phyloP scores from a whole-genome alignment of 2,113 vertebrate genomes.

The Rhea americana region DNA sequence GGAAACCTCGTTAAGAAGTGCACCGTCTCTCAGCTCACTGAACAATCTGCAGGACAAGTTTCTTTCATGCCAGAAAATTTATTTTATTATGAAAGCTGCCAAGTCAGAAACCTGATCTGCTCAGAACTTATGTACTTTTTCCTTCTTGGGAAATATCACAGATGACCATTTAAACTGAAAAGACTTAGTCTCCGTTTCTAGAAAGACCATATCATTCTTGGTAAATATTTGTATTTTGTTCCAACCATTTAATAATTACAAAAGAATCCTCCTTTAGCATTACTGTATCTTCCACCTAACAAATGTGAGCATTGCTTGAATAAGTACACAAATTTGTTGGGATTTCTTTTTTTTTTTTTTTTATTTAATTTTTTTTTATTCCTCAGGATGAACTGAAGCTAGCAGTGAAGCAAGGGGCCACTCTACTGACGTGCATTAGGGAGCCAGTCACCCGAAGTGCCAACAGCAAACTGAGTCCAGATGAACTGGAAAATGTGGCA shows the following conservation, averaged over 20 bases:
- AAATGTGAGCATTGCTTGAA: not conserved
- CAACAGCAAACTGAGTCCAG: conserved; percentile 83
- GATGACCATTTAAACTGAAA: not conserved
- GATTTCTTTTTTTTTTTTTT: not conserved
- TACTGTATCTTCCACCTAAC: not conserved
- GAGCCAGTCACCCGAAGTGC: conserved; percentile 83
- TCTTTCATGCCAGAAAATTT: not conserved
- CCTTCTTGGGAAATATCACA: not conserved
- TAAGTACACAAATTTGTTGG: not conserved
- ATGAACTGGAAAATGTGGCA: conserved; percentile 89
- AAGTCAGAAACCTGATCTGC: not conserved
- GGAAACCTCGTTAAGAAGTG: not conserved
- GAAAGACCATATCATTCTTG: not conserved
- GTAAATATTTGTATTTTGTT: not conserved
- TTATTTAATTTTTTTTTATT: not conserved
- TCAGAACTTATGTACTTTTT: not conserved
- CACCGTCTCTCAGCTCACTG: not conserved
- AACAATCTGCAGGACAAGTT: not conserved
- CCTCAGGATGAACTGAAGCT: conserved; percentile 88
- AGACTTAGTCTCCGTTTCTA: not conserved
- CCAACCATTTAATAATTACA: not conserved
- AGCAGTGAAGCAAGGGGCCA: conserved; percentile 89
- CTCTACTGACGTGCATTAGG: conserved; percentile 86
- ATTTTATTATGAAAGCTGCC: not conserved
- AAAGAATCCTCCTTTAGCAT: not conserved